Evolutionary conservation across 2,888 invertebrate genomes (phyloP).

Genomic region (Amphipyra berbera): DNA sequence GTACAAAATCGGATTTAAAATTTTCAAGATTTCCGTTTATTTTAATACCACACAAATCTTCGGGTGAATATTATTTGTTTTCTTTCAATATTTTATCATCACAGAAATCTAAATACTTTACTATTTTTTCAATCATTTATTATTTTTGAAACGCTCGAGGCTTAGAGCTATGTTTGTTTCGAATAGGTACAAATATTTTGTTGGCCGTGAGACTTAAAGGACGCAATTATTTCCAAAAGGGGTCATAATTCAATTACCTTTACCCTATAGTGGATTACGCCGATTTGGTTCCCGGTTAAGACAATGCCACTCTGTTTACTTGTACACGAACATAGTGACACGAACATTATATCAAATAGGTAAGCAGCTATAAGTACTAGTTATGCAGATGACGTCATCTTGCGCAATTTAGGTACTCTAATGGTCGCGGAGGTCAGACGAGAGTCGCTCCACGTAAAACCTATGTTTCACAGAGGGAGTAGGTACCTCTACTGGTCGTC

Average conservation of each 20-base stretch:
- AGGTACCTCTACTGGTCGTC: neutral
- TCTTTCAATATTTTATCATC: conserved; percentile 21
- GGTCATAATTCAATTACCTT: too few species aligned
- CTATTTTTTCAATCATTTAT: neutral
- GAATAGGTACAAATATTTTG: too few species aligned
- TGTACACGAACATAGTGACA: neutral
- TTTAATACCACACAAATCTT: conserved; percentile 9
- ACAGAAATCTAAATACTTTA: too few species aligned
- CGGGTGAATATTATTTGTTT: conserved; percentile 14
- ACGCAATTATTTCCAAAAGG: too few species aligned
- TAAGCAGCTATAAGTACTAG: neutral
- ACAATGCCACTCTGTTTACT: neutral
- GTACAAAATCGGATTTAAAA: conserved; percentile 13
- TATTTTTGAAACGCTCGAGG: neutral
- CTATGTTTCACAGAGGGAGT: neutral
- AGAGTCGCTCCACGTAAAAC: neutral
- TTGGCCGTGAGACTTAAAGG: too few species aligned
- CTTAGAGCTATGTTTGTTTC: too few species aligned
- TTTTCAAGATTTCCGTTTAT: neutral
- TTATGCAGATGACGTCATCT: neutral
- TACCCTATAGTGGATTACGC: too few species aligned
- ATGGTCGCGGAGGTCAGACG: neutral
- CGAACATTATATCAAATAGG: neutral
- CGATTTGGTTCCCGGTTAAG: too few species aligned
- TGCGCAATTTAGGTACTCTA: neutral